Evolutionary conservation across 2,113 vertebrate species (phyloP), one percentile per base, ranked within the genome.

Genomic region (Rana temporaria): DNA sequence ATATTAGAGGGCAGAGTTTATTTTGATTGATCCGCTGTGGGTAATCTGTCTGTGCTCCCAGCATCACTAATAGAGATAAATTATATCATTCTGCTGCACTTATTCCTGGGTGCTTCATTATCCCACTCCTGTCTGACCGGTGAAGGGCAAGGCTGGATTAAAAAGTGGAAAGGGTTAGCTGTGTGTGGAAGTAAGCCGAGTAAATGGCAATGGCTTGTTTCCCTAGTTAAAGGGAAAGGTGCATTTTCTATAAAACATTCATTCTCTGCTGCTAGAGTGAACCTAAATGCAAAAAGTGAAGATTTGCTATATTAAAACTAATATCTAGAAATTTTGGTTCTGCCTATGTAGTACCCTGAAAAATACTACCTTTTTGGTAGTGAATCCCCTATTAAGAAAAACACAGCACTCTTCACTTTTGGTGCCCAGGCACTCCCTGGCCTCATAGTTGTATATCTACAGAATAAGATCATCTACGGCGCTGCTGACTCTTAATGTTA

Each of bases 1-100:
- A 76, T 83, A 83, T 83, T 83, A 67, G 68, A 83, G 81, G 71
- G 81, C 81, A 83, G 71, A 83, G 81, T 83, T 83, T 83, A 76
- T 83, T 67, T 63, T 83, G 81, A 83, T 83, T 76, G 81, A 83
- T 83, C 81, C 72, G 55, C 64, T 20, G 63, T 52, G 71, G 71
- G 72, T 60, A 32, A 74, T 68, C 63, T 68, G 71, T 83, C 72
- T 83, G 63, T 16, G 71, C 64, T 56, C 53, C 72, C 63, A 57
- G 65, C 81, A 30, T 55, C 34, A 48, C 63, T 83, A 83, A 83
- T 83, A 83, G 81, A 83, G 81, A 83, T 68, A 76, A 83, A 83
- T 83, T 59, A 76, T 74, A 76, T 68, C 42, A 68, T 76, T 67
- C 64, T 55, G 8, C 11, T 68, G 81, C 81, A 83, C 81, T 76